Evolutionary conservation across 2,888 invertebrate species (phyloP), one percentile per base, ranked within the genome.

Genomic region (Mythimna lalbum): DNA sequence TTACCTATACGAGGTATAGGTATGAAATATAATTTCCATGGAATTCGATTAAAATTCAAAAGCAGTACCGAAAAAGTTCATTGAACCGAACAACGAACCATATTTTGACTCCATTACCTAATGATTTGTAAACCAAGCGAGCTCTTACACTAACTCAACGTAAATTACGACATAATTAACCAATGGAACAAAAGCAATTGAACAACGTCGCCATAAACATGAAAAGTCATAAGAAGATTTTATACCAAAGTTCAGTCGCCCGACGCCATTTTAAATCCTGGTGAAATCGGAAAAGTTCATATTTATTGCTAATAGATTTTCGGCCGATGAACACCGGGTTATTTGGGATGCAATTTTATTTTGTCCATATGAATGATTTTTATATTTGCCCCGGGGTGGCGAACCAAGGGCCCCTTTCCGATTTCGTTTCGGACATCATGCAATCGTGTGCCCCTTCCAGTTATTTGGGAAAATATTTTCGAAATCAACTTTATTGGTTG

Each of bases 271-370:
- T 95, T 93, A 94, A 95, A 94, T 94, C 95, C 93, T 91, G 92
- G 92, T 93, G 94, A 93, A 95, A 96, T 95, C 94, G 95, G 93
- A 95, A 96, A 96, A 96, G 93, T 96, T 95, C 93, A 95, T 95
- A 95, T 96, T 96, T 96, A 96, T 95, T 96, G 95, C 95, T 95
- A 95, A 96, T 96, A 95, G 96, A 95, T 96, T 96, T 93, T 94
- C 91, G 93, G 90, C 91, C 92, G 94, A 93, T 93, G 94, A 94
- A 90, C 94, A 93, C 91, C 88, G 93, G 93, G 94, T 94, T 95
- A 95, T 95, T 93, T 93, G 94, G 93, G 94, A 94, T 95, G 95
- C 95, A 95, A 96, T 96, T 95, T 95, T 95, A 95, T 95, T 95
- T 94, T 92, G 94, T 95, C 95, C 95, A 95, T 95, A 94, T 93